Base-by-base conservation (phyloP, 2,888 invertebrate genomes). In the Cheilosia scutellata region DNA sequence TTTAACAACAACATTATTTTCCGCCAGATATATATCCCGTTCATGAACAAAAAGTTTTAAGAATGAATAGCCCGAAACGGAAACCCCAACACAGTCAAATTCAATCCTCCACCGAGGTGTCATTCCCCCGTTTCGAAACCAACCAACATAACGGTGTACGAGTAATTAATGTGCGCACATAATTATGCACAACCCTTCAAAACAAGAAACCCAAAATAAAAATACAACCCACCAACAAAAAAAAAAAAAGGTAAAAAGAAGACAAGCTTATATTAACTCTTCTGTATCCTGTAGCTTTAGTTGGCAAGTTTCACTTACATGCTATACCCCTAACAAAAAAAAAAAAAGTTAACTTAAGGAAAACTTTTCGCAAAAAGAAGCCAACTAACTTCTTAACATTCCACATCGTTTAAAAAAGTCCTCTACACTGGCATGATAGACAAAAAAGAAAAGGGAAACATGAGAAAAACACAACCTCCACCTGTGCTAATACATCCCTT, bases 371-470 rank as follows among this genome's bases (percentile, higher is more conserved):
- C 55, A 72, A 72, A 72, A 86, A 68, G 71, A 86, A 82, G 63
- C 82, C 76, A 77, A 72, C 86, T 77, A 86, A 86, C 86, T 86
- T 82, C 82, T 86, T 86, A 72, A 63, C 63, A 86, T 82, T 82
- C 31, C 72, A 58, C 66, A 72, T 65, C 60, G 66, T 60, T 72
- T 51, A 55, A 82, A 68, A 42, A 42, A 62, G 31, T 44, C 37
- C 44, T n/a, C 25, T 2, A 25, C 31, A 65, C 47, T 9, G 42
- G 11, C 42, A 58, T 13, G 31, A 3, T 6, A 11, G 29, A 1
- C 11, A 4, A 33, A 51, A 47, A 33, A 44, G 40, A 11, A 37
- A 42, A 60, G 53, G 53, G 57, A 60, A 65, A 29, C 58, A 55
- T 58, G 70, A 65, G 33, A 60, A 84, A 75, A 75, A 84, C 58